These are phyloP conservation scores for Listronotus bonariensis DNA, from an alignment of 1,140 invertebrate species.

Conservation along the genomic window DNA sequence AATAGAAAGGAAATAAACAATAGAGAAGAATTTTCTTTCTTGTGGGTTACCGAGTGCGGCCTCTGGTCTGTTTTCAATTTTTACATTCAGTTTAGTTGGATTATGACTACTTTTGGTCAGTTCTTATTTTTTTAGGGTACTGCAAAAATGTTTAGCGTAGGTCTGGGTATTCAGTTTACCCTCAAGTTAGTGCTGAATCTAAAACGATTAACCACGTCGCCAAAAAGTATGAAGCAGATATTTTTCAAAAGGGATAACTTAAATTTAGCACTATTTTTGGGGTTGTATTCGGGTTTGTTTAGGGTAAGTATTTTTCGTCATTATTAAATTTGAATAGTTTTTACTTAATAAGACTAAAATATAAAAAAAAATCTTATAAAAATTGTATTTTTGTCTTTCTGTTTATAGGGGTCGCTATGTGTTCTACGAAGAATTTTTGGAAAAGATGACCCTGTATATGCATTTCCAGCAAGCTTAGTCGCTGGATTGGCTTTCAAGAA, in stretches of 20 bases:
- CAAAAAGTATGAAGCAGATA: conserved; percentile 58
- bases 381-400: no score
- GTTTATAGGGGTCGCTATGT: conserved; percentile 65
- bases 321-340: no score
- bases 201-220: conserved; percentile 58
- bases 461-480: conserved; percentile 67
- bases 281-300: conserved; percentile 66
- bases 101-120: no score
- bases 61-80: no score
- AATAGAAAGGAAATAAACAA: no score
- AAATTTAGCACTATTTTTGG: conserved; percentile 66
- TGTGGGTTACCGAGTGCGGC: no score
- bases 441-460: conserved; percentile 63
- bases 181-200: conserved; percentile 62
- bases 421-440: conserved; percentile 60
- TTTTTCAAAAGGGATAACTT: conserved; percentile 63
- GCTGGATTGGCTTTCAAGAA: conserved; percentile 66
- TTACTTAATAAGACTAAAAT: no score
- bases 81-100: no score
- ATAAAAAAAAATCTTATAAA: no score
- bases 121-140: conserved; percentile 60
- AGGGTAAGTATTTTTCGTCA: conserved; percentile 58
- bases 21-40: no score
- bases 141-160: conserved; percentile 63
- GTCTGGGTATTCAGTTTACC: conserved; percentile 63